Base-by-base conservation (phyloP, 2,113 vertebrate genomes). In the Pan paniscus region DNA sequence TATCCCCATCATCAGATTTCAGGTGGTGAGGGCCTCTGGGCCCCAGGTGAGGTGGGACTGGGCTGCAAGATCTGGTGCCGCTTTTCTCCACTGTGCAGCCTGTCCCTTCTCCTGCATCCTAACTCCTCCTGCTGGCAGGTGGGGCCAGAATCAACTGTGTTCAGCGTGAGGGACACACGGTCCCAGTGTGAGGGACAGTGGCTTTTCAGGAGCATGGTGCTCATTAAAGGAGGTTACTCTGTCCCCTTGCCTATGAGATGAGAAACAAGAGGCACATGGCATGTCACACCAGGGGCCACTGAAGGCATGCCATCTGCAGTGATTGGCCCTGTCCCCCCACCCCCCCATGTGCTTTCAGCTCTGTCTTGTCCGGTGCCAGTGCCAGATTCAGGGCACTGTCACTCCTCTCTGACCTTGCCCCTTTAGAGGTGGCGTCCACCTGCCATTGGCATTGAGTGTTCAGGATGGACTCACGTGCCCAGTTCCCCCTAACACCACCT, bases 271-370 rank as follows among this genome's bases (percentile, higher is more conserved):
- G 52, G 87, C 13, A 9, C 30, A 25, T 43, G n/a, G 70, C 11
- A 4, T 1, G 16, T 6, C 3, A 1, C 43, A 6, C 2, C 61
- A 43, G 70, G 59, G 68, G 55, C 3, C 76, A 48, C 64, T 3
- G 75, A 7, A 1, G 0, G 3, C 0, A 7, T 7, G 50, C 35
- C 6, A 0, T 0, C 6, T 6, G 12, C 38, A 9, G 27, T 14
- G 0, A 10, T 1, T 7, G 8, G 27, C 17, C 4, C 48, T 46
- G 5, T 5, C 18, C 17, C 17, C 6, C 0, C 2, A 13, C 12
- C 27, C 38, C 1, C 59, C 32, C 2, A 2, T 2, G 0, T 10
- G 30, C 55, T 81, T 5, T 3, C 14, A 6, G n/a, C 75, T 48
- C 92, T 8, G 13, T 32, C 61, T 25, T 0, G 4, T 48, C 8